phyloP scores from a whole-genome alignment of 2,888 invertebrate species.

The Drosophila melanosoma region DNA sequence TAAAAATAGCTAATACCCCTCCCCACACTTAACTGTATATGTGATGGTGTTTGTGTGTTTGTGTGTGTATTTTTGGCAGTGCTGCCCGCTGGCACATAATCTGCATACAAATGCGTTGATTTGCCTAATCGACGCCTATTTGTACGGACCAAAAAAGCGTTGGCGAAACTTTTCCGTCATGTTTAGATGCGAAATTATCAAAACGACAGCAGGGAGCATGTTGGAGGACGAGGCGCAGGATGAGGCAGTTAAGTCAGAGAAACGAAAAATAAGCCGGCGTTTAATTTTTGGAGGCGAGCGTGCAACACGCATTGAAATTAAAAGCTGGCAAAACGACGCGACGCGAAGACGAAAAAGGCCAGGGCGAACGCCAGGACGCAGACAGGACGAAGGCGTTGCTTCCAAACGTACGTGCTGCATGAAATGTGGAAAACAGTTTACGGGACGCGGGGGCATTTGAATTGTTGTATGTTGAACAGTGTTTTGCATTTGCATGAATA shows the following conservation, averaged over 20 bases:
- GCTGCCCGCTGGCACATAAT: slow-evolving; percentile 76
- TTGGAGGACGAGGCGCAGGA: neutral
- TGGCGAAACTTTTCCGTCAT: slow-evolving; percentile 57
- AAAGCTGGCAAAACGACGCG: slow-evolving; percentile 61
- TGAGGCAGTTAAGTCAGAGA: slow-evolving; percentile 8
- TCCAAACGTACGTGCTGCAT: slow-evolving; percentile 49
- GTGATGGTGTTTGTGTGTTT: slow-evolving; percentile 2
- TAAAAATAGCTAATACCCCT: slow-evolving; percentile 26
- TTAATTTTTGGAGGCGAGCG: slow-evolving; percentile 75
- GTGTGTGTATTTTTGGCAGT: slow-evolving; percentile 23
- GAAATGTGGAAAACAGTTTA: slow-evolving; percentile 15
- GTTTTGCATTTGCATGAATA: slow-evolving; percentile 76
- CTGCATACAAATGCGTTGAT: slow-evolving; percentile 81
- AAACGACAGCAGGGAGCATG: slow-evolving; percentile 24
- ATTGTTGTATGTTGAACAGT: slow-evolving; percentile 42
- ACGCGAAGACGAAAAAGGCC: slow-evolving; percentile 7
- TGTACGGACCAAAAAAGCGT: slow-evolving; percentile 68
- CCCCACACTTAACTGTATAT: neutral
- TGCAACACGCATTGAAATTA: slow-evolving; percentile 81
- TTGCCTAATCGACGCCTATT: slow-evolving; percentile 82
- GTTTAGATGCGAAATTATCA: slow-evolving; percentile 66
- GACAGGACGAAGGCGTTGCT: slow-evolving; percentile 39
- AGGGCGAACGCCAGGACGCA: slow-evolving; percentile 20
- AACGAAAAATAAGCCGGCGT: slow-evolving; percentile 76
- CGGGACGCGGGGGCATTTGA: neutral